phyloP scores from a whole-genome alignment of 64 coral and sea anemone species.

The Porites australiensis region DNA sequence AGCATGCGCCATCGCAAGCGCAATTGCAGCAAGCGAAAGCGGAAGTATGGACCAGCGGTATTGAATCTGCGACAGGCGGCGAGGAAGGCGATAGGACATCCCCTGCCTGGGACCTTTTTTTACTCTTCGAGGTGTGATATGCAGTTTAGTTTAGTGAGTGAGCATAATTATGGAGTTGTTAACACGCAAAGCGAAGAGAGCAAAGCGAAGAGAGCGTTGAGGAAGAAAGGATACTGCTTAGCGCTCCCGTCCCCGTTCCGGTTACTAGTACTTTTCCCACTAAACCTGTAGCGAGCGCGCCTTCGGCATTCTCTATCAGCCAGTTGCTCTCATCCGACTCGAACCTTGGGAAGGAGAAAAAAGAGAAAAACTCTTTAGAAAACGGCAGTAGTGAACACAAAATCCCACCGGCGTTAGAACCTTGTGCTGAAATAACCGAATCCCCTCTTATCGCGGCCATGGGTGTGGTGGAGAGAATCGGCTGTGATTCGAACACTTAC shows the following conservation, averaged over 20 bases:
- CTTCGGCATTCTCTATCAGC: constrained; percentile 40
- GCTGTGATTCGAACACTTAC: constrained; percentile 32
- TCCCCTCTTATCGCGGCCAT: constrained; percentile 47
- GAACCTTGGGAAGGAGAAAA: constrained; percentile 41
- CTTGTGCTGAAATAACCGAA: constrained; percentile 21
- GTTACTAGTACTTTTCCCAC: constrained; percentile 8
- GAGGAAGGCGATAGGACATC: constrained; percentile 31
- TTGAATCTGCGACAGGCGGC: not conserved
- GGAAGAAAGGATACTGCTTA: constrained; percentile 55
- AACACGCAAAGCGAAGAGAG: too few relatives aligned
- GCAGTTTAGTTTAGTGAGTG: too few relatives aligned
- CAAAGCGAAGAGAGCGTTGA: not conserved
- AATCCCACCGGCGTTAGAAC: constrained; percentile 21
- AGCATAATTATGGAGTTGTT: too few relatives aligned
- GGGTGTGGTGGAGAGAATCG: constrained; percentile 46
- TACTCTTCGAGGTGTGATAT: too few relatives aligned
- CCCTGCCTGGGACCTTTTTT: too few relatives aligned
- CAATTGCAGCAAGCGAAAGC: not conserved
- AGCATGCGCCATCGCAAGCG: constrained; percentile 25
- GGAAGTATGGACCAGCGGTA: constrained; percentile 5
- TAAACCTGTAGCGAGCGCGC: constrained; percentile 9
- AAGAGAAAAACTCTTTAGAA: constrained; percentile 24
- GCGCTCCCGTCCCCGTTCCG: not conserved
- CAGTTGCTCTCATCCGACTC: constrained; percentile 35
- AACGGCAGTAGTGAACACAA: constrained; percentile 32